Evolutionary conservation across 2,113 vertebrate genomes (phyloP), one percentile per base, ranked within the genome.

Genomic region (Eretmochelys imbricata): DNA sequence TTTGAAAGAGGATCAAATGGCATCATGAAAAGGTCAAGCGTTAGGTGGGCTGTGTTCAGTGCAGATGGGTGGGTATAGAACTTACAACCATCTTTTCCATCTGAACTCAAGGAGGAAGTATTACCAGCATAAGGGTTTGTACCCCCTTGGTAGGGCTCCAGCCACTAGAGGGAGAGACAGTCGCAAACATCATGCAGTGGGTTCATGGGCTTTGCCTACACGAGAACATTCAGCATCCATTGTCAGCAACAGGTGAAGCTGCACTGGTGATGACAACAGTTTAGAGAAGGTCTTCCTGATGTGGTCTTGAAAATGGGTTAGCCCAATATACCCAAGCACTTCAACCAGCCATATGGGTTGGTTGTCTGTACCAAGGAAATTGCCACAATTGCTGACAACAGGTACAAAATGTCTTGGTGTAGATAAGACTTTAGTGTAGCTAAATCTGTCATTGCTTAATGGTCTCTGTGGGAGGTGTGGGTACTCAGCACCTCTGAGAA

Each of bases 141-240:
- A 46, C 14, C 46, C 42, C 48, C 24, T 24, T 78, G 75, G 53
- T 5, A 82, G n/a, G 25, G 38, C 79, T 95, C 95, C 91, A 1
- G 0, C 94, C 96, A 92, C 24, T 85, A 94, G 75, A 82, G 96
- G 91, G 92, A 95, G 96, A 95, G 91, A 50, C 90, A 85, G 48
- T 88, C 65, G 50, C 54, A 81, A 17, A 27, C 88, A 96, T 93
- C 65, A 42, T 65, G 2, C 85, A 79, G 53, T 53, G 85, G 69
- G 51, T 38, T 96, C 13, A n/a, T 88, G 85, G 75, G 93, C 42
- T 78, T 78, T 48, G 75, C 25, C 42, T 46, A 29, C 75, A 78
- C 24, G 7, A 48, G 75, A 25, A 78, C 42, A 9, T 75, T 24
- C n/a, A 38, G n/a, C 20, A 78, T 78, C 42, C 72, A 76, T 46